phyloP scores from a whole-genome alignment of 2,888 invertebrate species.

The Hypselothyrea guttata region DNA sequence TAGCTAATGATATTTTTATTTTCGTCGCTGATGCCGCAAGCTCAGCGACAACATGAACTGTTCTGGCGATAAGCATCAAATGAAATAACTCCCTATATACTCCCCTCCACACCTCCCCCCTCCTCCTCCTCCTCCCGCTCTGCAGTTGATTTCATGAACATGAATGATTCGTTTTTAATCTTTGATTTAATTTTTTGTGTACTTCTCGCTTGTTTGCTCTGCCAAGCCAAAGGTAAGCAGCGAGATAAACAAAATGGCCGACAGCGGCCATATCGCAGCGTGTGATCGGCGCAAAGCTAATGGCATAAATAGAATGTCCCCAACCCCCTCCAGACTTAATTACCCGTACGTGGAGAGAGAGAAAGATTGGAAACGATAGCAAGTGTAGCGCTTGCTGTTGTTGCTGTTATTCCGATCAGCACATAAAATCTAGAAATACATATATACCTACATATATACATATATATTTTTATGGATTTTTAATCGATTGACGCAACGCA shows the following conservation, averaged over 20 bases:
- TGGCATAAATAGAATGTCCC: conserved; percentile 71
- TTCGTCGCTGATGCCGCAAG: conserved; percentile 46
- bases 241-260: conserved; percentile 55
- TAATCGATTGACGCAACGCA: conserved; percentile 74
- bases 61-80: conserved; percentile 47
- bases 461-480: conserved; percentile 78
- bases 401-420: conserved; percentile 63
- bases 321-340: conserved; percentile 54
- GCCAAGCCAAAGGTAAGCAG: conserved; percentile 19
- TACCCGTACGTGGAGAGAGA: conserved; percentile 45
- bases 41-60: conserved; percentile 1
- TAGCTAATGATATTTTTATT: conserved; percentile 59
- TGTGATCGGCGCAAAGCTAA: conserved; percentile 72
- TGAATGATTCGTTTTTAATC: conserved; percentile 76
- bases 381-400: conserved; percentile 23
- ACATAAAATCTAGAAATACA: conserved; percentile 75
- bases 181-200: conserved; percentile 61
- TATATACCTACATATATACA: too few species aligned
- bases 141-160: conserved; percentile 53
- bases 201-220: conserved; percentile 22
- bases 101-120: background rate
- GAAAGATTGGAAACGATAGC: background rate
- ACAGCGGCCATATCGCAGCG: conserved; percentile 38
- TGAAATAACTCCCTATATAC: conserved; percentile 10
- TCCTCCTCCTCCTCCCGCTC: conserved; percentile 4